These are phyloP conservation scores for Xanthia icteritia DNA, from an alignment of 2,888 invertebrate genomes.

Conservation along the genomic window DNA sequence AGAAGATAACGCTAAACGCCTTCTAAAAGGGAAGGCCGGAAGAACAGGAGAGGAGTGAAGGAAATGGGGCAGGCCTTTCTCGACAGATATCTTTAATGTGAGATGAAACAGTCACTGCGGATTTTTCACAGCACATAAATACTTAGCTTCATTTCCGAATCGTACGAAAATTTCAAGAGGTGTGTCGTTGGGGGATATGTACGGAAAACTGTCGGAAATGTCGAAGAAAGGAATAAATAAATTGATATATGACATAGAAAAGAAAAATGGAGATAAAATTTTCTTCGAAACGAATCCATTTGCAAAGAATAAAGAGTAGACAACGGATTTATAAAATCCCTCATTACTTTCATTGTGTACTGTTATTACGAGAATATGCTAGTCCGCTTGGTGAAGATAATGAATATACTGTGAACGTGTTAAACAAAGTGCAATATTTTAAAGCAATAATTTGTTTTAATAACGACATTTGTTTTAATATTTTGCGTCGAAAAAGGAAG, in stretches of 20 bases:
- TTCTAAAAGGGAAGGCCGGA: slow-evolving; percentile 50
- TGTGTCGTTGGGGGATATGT: background rate
- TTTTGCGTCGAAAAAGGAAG: background rate
- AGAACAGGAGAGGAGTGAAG: slow-evolving; percentile 46
- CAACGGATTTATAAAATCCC: slow-evolving; percentile 13
- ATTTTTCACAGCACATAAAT: slow-evolving; percentile 14
- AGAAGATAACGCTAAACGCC: slow-evolving; percentile 29
- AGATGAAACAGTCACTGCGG: slow-evolving; percentile 17
- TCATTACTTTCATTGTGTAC: slow-evolving; percentile 1
- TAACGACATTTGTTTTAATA: no score
- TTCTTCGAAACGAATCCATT: slow-evolving; percentile 10
- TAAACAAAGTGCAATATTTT: background rate
- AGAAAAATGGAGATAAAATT: slow-evolving; percentile 1
- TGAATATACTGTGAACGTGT: background rate
- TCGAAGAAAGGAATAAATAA: slow-evolving; percentile 18
- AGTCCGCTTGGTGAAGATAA: background rate
- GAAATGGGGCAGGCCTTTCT: slow-evolving; percentile 55
- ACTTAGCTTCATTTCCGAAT: slow-evolving; percentile 5
- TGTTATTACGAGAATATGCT: background rate
- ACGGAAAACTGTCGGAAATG: slow-evolving; percentile 3
- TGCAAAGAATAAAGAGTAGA: background rate
- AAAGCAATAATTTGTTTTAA: background rate
- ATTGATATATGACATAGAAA: slow-evolving; percentile 18
- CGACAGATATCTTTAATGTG: slow-evolving; percentile 44
- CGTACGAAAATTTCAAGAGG: slow-evolving; percentile 13